phyloP scores from a whole-genome alignment of 2,113 vertebrate genomes.

The Bubo blakistoni region DNA sequence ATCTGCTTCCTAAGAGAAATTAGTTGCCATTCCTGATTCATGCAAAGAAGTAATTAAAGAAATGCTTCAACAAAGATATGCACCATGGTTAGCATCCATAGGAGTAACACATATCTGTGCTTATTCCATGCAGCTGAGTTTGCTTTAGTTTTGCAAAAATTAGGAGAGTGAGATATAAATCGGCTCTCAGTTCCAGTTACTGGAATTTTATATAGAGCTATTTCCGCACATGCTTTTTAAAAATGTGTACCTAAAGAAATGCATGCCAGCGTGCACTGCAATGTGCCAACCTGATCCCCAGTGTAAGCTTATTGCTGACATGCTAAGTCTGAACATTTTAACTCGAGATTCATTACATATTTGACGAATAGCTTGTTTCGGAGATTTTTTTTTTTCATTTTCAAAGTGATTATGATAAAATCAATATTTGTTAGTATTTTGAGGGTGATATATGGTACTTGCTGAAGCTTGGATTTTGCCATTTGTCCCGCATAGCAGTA shows the following conservation, averaged over 20 bases:
- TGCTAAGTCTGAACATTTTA: neutral
- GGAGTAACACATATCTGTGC: neutral
- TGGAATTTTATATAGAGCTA: neutral
- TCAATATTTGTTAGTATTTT: neutral
- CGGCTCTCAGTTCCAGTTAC: neutral
- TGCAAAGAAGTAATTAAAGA: neutral
- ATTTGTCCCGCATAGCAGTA: neutral
- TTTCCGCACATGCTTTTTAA: neutral
- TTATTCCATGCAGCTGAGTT: neutral
- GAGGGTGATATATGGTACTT: neutral
- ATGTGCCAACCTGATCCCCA: neutral
- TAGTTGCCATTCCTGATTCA: neutral
- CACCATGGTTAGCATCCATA: neutral
- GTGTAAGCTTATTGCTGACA: neutral
- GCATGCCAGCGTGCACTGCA: fast-evolving
- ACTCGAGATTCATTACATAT: neutral
- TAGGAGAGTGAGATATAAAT: neutral
- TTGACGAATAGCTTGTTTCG: neutral
- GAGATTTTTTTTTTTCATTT: neutral
- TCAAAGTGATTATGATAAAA: neutral
- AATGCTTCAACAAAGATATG: neutral
- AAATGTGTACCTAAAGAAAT: neutral
- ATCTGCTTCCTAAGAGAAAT: neutral
- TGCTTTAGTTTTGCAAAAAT: neutral
- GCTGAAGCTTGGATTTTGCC: neutral